Percentiles rank a stretch among this genome's conserved stretches.
phyloP scores from a whole-genome alignment of 1,140 invertebrate species.

The Conus betulinus region DNA sequence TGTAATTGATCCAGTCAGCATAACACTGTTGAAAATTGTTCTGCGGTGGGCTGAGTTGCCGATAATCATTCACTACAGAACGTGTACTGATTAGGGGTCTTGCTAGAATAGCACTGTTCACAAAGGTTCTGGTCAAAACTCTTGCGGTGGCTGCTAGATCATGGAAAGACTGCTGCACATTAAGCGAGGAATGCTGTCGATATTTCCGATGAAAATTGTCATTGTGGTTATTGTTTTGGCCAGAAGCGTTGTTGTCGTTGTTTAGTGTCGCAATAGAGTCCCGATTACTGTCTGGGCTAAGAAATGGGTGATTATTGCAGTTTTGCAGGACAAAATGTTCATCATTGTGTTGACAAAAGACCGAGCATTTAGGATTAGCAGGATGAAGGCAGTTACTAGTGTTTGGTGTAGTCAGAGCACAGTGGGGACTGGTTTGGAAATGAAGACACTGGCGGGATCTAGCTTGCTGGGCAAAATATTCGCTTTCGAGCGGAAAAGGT shows the following conservation, averaged over 20 bases:
- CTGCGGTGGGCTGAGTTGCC: no score
- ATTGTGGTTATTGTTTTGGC: not conserved
- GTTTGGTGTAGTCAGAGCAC: not conserved
- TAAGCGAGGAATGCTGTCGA: no score
- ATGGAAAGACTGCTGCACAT: no score
- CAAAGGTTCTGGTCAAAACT: no score
- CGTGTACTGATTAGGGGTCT: no score
- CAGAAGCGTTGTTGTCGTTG: not conserved
- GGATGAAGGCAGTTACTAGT: not conserved
- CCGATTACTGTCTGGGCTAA: not conserved
- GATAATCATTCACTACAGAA: no score
- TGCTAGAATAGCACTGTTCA: no score
- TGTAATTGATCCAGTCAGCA: no score
- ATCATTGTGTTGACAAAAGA: not conserved
- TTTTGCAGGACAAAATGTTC: not conserved
- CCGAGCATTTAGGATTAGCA: not conserved
- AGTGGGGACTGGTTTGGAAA: not conserved
- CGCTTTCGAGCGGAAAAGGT: not conserved
- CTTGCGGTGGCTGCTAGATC: no score
- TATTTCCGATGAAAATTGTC: not conserved
- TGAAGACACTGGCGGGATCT: not conserved
- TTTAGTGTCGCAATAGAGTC: not conserved
- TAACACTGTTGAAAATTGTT: no score
- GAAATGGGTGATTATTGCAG: not conserved
- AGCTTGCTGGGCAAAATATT: not conserved